phyloP scores from a whole-genome alignment of 1,140 invertebrate genomes.

The roundworm (Caenorhabditis elegans) region DNA sequence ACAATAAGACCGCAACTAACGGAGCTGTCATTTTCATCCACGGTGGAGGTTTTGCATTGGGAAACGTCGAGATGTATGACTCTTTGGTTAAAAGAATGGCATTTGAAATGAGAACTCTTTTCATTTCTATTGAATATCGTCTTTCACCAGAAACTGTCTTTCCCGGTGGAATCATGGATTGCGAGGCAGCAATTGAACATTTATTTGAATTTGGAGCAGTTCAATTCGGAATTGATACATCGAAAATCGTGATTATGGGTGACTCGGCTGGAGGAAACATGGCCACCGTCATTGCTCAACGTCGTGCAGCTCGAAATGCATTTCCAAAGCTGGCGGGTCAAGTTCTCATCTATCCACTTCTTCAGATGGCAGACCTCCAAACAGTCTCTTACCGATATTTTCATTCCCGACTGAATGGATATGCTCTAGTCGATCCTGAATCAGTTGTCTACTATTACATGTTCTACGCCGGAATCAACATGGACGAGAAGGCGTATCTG shows the following conservation, averaged over 20 bases:
- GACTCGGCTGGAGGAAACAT: slow-evolving; percentile 51
- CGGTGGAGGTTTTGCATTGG: slow-evolving; percentile 57
- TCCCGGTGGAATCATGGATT: slow-evolving; percentile 48
- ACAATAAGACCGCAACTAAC: slow-evolving; percentile 45
- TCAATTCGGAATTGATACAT: neutral
- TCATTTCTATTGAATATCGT: slow-evolving; percentile 29
- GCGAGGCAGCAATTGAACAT: slow-evolving; percentile 34
- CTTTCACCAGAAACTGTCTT: slow-evolving; percentile 23
- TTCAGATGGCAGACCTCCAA: slow-evolving; percentile 49
- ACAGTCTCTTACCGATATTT: slow-evolving; percentile 46
- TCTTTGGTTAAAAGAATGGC: slow-evolving; percentile 38
- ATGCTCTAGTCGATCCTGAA: slow-evolving; percentile 47
- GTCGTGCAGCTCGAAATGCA: slow-evolving; percentile 11
- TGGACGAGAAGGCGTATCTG: slow-evolving; percentile 25
- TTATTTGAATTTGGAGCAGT: neutral
- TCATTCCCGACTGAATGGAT: slow-evolving; percentile 34
- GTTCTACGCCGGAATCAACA: slow-evolving; percentile 48
- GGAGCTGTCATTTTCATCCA: slow-evolving; percentile 61
- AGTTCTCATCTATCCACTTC: slow-evolving; percentile 49
- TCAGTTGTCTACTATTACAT: slow-evolving; percentile 49
- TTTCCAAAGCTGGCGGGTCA: neutral
- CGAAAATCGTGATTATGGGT: slow-evolving; percentile 44
- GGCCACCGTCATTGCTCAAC: slow-evolving; percentile 45
- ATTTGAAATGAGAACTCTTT: neutral
- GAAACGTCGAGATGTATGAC: slow-evolving; percentile 43